phyloP scores from a whole-genome alignment of 2,888 invertebrate genomes.

The Antitype chi region DNA sequence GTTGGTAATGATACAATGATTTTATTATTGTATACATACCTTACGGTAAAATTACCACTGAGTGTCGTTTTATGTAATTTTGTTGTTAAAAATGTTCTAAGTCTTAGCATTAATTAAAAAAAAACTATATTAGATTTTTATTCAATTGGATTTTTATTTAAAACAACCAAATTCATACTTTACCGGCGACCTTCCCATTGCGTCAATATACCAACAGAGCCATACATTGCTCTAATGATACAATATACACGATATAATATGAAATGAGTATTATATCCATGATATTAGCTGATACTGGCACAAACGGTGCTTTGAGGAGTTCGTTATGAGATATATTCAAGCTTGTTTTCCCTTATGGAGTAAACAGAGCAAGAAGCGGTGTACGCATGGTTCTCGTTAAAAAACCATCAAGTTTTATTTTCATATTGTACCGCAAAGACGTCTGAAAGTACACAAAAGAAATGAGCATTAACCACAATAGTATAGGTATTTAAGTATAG shows the following conservation, averaged over 20 bases:
- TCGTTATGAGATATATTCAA: constrained; percentile 22
- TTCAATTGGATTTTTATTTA: neutral
- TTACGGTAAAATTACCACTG: no score
- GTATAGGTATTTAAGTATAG: neutral
- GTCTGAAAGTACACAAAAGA: neutral
- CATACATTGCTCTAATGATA: constrained; percentile 56
- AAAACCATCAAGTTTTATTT: constrained; percentile 9
- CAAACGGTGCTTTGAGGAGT: constrained; percentile 20
- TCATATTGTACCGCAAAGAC: neutral
- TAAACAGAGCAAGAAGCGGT: neutral
- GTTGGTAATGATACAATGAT: no score
- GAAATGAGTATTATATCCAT: constrained; percentile 40
- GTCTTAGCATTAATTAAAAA: no score
- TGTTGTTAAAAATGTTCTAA: no score
- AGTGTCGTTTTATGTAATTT: no score
- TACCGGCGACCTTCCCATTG: constrained; percentile 31
- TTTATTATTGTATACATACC: no score
- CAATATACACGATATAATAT: constrained; percentile 38
- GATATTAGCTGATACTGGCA: constrained; percentile 38
- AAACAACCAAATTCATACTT: neutral
- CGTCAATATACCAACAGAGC: constrained; percentile 46
- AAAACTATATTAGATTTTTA: neutral
- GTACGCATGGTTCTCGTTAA: neutral
- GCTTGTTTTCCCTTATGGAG: constrained; percentile 5
- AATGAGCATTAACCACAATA: neutral